These are phyloP conservation scores for Colletes gigas DNA, from an alignment of 1,140 invertebrate species.

Conservation along the genomic window DNA sequence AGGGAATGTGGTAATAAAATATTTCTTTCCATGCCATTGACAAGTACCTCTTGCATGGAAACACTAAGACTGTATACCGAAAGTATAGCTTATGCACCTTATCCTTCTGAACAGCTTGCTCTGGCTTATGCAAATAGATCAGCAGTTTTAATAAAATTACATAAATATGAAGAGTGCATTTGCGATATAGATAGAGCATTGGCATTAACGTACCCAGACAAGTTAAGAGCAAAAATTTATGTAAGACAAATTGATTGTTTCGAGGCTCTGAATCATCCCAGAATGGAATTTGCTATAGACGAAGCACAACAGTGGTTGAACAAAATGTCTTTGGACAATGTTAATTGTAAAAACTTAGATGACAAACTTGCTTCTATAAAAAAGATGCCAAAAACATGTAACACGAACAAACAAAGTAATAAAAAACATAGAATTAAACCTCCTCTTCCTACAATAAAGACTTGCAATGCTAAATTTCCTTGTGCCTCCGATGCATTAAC, in stretches of 20 bases:
- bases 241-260: conserved; percentile 56
- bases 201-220: conserved; percentile 54
- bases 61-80: conserved; percentile 81
- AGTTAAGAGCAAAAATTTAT: conserved; percentile 59
- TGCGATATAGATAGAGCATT: conserved; percentile 75
- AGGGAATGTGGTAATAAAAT: conserved; percentile 41
- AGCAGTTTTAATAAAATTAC: conserved; percentile 84
- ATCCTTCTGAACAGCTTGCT: conserved; percentile 82
- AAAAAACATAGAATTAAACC: neutral
- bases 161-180: conserved; percentile 84
- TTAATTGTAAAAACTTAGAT: conserved; percentile 4
- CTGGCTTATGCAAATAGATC: conserved; percentile 87
- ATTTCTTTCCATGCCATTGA: conserved; percentile 7
- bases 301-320: conserved; percentile 28
- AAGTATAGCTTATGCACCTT: conserved; percentile 83
- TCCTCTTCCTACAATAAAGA: conserved; percentile 29
- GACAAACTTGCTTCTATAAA: neutral
- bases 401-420: neutral
- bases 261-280: neutral
- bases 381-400: neutral
- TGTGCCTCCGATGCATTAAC: conserved; percentile 83
- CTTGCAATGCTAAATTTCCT: conserved; percentile 78
- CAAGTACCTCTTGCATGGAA: neutral
- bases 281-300: neutral
- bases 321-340: conserved; percentile 15